Evolutionary conservation across 2,113 vertebrate species (phyloP).

Genomic region (Bujurquina vittata): DNA sequence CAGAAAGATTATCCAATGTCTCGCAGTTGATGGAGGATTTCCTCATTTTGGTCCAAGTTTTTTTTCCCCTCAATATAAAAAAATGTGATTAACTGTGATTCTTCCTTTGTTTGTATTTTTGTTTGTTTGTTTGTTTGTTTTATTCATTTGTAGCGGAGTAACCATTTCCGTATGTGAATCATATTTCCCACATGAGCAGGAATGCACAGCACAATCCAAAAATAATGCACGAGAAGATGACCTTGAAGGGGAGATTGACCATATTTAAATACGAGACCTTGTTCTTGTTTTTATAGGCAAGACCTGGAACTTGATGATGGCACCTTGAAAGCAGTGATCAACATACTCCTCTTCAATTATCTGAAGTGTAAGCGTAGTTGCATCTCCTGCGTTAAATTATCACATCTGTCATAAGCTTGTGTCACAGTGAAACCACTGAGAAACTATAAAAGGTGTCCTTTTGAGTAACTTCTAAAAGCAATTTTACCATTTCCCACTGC

Average conservation of each 20-base stretch:
- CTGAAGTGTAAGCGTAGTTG: not conserved
- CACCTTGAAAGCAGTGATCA: not conserved
- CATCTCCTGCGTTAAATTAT: not conserved
- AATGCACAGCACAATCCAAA: accelerated
- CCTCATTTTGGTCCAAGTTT: too few species aligned
- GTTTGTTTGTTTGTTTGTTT: too few species aligned
- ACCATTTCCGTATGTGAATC: not conserved
- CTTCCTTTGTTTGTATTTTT: not conserved
- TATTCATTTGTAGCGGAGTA: not conserved
- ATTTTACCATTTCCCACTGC: not conserved
- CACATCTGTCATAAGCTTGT: not conserved
- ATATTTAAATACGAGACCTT: not conserved
- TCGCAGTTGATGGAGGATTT: not conserved
- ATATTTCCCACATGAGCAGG: not conserved
- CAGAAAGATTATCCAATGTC: not conserved
- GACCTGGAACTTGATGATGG: not conserved
- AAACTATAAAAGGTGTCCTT: not conserved
- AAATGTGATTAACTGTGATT: not conserved
- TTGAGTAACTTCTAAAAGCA: not conserved
- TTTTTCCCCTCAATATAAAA: too few species aligned
- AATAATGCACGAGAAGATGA: not conserved
- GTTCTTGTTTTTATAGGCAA: not conserved
- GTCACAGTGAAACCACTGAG: not conserved
- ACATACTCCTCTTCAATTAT: too few species aligned
- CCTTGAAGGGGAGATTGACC: not conserved